Base-by-base conservation (phyloP, 1,140 invertebrate species). In the Aradophagus sp. region DNA sequence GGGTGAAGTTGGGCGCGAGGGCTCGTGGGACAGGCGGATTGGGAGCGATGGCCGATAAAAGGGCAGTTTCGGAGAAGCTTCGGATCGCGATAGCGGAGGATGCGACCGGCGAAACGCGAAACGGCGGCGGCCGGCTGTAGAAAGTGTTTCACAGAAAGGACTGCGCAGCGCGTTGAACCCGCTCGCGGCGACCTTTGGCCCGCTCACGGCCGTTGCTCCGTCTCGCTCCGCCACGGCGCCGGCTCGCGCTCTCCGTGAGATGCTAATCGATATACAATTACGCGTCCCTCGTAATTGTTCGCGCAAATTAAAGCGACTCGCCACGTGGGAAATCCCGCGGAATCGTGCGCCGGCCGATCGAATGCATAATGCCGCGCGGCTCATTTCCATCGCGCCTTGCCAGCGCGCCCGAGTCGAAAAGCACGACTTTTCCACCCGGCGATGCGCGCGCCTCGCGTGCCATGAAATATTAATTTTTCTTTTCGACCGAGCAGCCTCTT, bases 231-330 rank as follows among this genome's bases (percentile, higher is more conserved):
- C n/a, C n/a, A n/a, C n/a, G n/a, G n/a, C n/a, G n/a, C n/a, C n/a
- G n/a, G n/a, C n/a, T n/a, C n/a, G n/a, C n/a, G n/a, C n/a, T 73
- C 71, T 73, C 55, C 59, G 52, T 58, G 44, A 68, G 71, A 73
- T 73, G 71, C 71, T 73, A 73, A 73, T 73, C 71, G 71, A 73
- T 73, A 65, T 73, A 73, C 71, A 73, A 69, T 73, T 73, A 73
- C 71, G 71, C 63, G 65, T 68, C 71, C 31, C 58, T 63, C 59
- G 65, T 73, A 73, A 73, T 73, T 73, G 71, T 73, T 65, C 53
- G 65, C 65, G 71, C 50, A 68, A 73, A 73, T 68, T 73, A 73
- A 73, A 65, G 53, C 65, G 71, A 73, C 69, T 35, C 55, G 26
- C 71, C 71, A 73, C 71, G 71, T 73, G 65, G 71, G 71, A 73